phyloP scores from a whole-genome alignment of 1,140 invertebrate species.

The Ceratoteleas bidentatus region DNA sequence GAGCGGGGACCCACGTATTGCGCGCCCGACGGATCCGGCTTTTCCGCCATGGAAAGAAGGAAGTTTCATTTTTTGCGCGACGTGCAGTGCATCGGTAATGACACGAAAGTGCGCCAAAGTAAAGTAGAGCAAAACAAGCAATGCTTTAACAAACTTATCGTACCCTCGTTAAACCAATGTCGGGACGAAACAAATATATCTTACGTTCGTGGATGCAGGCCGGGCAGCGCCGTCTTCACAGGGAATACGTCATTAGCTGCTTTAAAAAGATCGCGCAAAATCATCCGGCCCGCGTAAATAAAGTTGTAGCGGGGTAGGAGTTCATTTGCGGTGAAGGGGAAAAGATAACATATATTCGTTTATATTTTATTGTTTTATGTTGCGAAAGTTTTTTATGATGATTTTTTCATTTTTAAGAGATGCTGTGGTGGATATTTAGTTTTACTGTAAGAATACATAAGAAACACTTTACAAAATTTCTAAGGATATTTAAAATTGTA shows the following conservation, averaged over 20 bases:
- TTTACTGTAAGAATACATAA: too few relatives aligned
- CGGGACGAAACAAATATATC: conserved; percentile 58
- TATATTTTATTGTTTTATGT: too few relatives aligned
- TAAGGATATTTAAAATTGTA: too few relatives aligned
- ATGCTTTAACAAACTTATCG: conserved; percentile 67
- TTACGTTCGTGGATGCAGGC: conserved; percentile 41
- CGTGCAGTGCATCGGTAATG: conserved; percentile 61
- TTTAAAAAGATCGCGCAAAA: conserved; percentile 15
- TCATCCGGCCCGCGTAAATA: not conserved
- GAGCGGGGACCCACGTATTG: conserved; percentile 42
- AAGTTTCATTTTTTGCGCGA: conserved; percentile 65
- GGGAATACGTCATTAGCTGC: conserved; percentile 34
- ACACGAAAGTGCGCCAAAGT: conserved; percentile 52
- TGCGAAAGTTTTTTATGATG: too few relatives aligned
- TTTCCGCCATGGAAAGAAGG: conserved; percentile 36
- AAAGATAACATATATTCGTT: too few relatives aligned
- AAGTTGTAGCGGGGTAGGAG: too few relatives aligned
- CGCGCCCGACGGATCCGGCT: conserved; percentile 37
- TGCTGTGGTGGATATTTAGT: too few relatives aligned
- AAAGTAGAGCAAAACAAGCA: conserved; percentile 60
- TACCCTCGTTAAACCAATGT: conserved; percentile 64
- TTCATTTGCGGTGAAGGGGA: too few relatives aligned
- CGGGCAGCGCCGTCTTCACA: conserved; percentile 20
- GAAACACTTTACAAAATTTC: too few relatives aligned
- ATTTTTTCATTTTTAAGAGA: too few relatives aligned